These are phyloP conservation scores for Acromyrmex charruanus DNA, from an alignment of 1,140 invertebrate species.

Conservation along the genomic window DNA sequence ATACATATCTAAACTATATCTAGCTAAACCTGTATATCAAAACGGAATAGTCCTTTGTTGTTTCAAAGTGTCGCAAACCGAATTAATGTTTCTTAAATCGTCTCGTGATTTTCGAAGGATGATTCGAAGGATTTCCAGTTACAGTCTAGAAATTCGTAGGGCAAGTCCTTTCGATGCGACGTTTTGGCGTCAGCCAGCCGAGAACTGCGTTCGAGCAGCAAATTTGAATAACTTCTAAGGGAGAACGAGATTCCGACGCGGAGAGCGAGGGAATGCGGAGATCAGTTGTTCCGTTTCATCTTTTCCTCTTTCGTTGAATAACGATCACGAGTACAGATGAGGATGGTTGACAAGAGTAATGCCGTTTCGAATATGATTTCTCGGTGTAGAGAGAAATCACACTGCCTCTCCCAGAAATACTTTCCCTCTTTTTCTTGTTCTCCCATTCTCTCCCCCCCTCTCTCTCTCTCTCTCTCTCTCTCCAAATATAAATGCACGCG, in stretches of 20 bases:
- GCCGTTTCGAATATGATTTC: slow-evolving; percentile 61
- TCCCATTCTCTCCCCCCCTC: neutral
- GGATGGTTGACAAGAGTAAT: slow-evolving; percentile 56
- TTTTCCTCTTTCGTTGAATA: slow-evolving; percentile 51
- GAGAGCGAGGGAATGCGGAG: slow-evolving; percentile 66
- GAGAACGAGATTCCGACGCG: slow-evolving; percentile 77
- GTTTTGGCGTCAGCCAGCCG: slow-evolving; percentile 59
- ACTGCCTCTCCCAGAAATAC: slow-evolving; percentile 60
- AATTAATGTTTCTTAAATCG: neutral
- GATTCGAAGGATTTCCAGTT: slow-evolving; percentile 7
- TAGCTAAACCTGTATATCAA: neutral
- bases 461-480: neutral
- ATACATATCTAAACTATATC: neutral
- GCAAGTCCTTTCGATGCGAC: slow-evolving; percentile 36
- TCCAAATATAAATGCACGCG: slow-evolving; percentile 38
- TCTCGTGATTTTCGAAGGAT: slow-evolving; percentile 36
- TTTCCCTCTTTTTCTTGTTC: slow-evolving; percentile 24
- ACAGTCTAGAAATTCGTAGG: neutral
- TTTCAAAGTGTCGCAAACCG: neutral
- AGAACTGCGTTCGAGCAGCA: slow-evolving; percentile 75
- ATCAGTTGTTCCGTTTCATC: slow-evolving; percentile 23
- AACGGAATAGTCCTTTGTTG: neutral
- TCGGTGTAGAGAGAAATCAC: slow-evolving; percentile 57
- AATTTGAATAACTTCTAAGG: slow-evolving; percentile 78
- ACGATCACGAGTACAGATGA: slow-evolving; percentile 71